These are phyloP conservation scores for Etheostoma spectabile DNA, from an alignment of 2,113 vertebrate species.

Conservation along the genomic window DNA sequence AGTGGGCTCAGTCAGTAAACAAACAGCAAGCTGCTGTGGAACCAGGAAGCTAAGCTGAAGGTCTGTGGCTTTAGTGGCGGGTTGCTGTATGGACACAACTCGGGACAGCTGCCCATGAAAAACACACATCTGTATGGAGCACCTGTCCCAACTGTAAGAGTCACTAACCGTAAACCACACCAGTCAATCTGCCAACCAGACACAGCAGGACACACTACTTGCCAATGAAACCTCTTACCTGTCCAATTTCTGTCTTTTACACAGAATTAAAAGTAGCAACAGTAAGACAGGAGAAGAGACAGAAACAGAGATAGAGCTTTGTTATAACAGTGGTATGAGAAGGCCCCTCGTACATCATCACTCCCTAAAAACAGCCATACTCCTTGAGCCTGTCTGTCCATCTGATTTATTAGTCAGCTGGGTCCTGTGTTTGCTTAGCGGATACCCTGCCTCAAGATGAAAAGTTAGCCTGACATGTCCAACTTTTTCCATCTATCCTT, in stretches of 20 bases:
- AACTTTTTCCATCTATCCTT: slow-evolving; percentile 78
- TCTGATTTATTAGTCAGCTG: slow-evolving; percentile 75
- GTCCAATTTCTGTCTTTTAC: not conserved
- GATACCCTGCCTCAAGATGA: slow-evolving; percentile 75
- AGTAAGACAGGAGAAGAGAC: slow-evolving; percentile 5
- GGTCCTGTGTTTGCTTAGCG: slow-evolving; percentile 72
- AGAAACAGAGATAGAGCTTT: slow-evolving; percentile 18
- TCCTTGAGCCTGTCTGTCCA: slow-evolving; percentile 53
- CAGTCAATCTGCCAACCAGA: slow-evolving; percentile 46
- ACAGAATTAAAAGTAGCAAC: slow-evolving; percentile 15
- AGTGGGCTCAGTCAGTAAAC: slow-evolving; percentile 68
- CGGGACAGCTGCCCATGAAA: slow-evolving; percentile 71
- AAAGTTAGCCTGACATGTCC: slow-evolving; percentile 73
- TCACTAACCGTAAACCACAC: slow-evolving; percentile 63
- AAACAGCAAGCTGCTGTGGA: slow-evolving; percentile 68
- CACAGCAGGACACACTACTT: slow-evolving; percentile 29
- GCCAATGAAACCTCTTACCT: slow-evolving; percentile 6
- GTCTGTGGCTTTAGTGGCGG: slow-evolving; percentile 75
- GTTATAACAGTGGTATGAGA: slow-evolving; percentile 16
- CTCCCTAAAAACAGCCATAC: slow-evolving; percentile 49
- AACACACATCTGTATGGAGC: slow-evolving; percentile 65
- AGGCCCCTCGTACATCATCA: slow-evolving; percentile 51
- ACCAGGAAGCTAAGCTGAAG: slow-evolving; percentile 58
- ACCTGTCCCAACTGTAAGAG: slow-evolving; percentile 70
- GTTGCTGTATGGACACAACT: slow-evolving; percentile 67